Base-by-base conservation (phyloP, 2,888 invertebrate species). In the Zhuqinia jingwanae region DNA sequence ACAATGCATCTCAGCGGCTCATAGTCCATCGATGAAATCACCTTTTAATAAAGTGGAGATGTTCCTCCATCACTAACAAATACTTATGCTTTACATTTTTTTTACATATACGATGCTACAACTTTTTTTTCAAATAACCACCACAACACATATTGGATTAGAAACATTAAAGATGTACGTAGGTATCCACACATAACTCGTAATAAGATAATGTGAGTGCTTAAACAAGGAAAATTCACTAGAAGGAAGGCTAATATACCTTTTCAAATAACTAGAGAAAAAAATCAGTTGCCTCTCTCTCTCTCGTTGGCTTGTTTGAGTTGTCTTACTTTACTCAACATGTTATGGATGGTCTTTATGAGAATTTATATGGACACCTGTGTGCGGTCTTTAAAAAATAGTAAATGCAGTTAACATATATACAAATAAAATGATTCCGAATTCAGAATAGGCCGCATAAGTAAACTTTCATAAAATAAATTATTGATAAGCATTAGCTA, bases 11-110 rank as follows among this genome's bases (percentile, higher is more conserved):
- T n/a, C 17, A n/a, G 15, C 53, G 30, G 58, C 13, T 56, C 85
- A 73, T 76, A 60, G 68, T 56, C 84, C 80, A 76, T 86, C 77
- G 87, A 82, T 87, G 87, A 87, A 87, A 78, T 81, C 82, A 87
- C 82, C 87, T 82, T 77, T 70, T 36, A 56, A 56, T 30, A 76
- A 60, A 50, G 60, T 56, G 50, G 45, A 13, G 15, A 78, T 56
- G 60, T 36, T 78, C 47, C 63, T 78, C 63, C 63, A 58, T 73
- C 73, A 1, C n/a, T 15, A n/a, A n/a, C n/a, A n/a, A n/a, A n/a
- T n/a, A 36, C 20, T 11, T 10, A 45, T 70, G 3, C 47, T 47
- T 70, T 73, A 36, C 15, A 50, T 15, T 22, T 42, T 22, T 20
- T 30, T 63, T 1, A 63, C 15, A 36, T 45, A 36, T 36, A 8